A percentile compares a stretch with the other conserved stretches of the same genome.
Conservation (phyloP, 2,113 vertebrate genomes). For the Lamprologus callipterus region DNA sequence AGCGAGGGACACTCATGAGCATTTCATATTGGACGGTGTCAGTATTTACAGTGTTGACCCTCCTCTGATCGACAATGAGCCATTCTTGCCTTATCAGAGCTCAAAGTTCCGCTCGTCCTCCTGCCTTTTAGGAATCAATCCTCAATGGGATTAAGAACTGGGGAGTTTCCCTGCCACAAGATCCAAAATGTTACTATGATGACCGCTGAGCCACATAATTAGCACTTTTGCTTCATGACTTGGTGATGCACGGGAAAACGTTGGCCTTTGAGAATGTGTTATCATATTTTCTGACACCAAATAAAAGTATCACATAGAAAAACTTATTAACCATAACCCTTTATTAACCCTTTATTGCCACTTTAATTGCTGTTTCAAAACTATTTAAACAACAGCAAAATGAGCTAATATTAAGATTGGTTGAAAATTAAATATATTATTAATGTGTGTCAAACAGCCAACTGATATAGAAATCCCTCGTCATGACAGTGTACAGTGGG, state of each 20-base stretch:
- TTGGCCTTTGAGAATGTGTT: not conserved
- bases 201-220: not conserved
- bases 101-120: not conserved
- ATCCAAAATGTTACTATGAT: not conserved
- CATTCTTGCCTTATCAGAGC: not conserved
- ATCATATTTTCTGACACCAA: not conserved
- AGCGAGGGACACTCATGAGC: not conserved
- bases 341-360: not conserved
- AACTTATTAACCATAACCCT: not conserved
- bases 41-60: not conserved
- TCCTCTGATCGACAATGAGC: not conserved
- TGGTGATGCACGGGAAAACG: not conserved
- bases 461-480: not conserved
- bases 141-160: not conserved
- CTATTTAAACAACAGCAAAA: not conserved
- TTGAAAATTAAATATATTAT: not conserved
- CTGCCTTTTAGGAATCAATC: not conserved
- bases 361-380: not conserved
- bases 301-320: not conserved
- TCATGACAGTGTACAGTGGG: not conserved
- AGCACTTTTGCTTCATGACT: not conserved
- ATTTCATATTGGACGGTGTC: not conserved
- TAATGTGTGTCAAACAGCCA: not conserved
- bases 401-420: not conserved
- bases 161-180: not conserved